Percentiles rank a stretch among this genome's conserved stretches.
These are phyloP conservation scores for Syngnathus typhle DNA, from an alignment of 2,113 vertebrate species.

Conservation along the genomic window DNA sequence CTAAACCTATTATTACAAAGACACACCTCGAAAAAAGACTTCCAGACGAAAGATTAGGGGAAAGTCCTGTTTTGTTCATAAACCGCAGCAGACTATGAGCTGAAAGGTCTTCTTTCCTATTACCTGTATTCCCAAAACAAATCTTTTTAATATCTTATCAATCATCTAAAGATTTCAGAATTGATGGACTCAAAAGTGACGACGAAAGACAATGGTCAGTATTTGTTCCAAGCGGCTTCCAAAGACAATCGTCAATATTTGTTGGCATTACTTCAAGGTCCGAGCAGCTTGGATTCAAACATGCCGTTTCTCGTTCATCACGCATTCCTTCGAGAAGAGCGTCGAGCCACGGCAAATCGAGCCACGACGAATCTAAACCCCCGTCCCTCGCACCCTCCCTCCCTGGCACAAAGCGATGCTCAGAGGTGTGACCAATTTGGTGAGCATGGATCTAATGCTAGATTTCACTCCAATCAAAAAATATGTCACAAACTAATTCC, in stretches of 20 bases:
- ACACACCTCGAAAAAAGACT: neutral
- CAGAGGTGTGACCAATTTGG: conserved; percentile 53
- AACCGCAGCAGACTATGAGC: too few species aligned
- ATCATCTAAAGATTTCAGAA: neutral
- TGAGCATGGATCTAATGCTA: conserved; percentile 60
- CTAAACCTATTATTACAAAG: neutral
- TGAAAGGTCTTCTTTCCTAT: too few species aligned
- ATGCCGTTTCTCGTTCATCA: conserved; percentile 39
- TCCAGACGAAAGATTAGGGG: too few species aligned
- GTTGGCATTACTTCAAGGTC: neutral
- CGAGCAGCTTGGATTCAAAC: conserved; percentile 6
- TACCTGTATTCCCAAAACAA: too few species aligned
- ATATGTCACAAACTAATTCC: conserved; percentile 74
- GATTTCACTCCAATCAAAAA: conserved; percentile 69
- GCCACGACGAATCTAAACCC: conserved; percentile 22
- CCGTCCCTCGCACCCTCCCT: neutral
- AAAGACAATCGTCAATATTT: neutral
- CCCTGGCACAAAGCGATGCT: conserved; percentile 27
- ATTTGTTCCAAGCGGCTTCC: neutral
- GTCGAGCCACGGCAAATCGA: neutral
- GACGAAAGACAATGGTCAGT: neutral
- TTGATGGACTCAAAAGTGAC: neutral
- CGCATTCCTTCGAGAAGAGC: neutral
- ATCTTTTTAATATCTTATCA: too few species aligned
- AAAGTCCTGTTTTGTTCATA: too few species aligned